Base-by-base conservation (phyloP, 2,888 invertebrate genomes). In the Nymphalis urticae region DNA sequence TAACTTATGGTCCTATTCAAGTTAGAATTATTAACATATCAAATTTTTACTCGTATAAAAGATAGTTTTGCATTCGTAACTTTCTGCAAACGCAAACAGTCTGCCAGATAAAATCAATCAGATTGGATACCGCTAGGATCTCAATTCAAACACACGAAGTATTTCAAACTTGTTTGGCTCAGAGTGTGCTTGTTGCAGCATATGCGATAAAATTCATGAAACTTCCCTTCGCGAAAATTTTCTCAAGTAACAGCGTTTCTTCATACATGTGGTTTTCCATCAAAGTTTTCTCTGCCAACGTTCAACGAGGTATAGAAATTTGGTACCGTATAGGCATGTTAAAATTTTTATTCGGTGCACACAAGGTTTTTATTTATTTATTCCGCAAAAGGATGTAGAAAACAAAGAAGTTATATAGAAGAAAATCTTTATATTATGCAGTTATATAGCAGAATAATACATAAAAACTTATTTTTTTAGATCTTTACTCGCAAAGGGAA, bases 231-330 rank as follows among this genome's bases (percentile, higher is more conserved):
- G 72, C 72, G 78, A 83, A 86, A 79, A 86, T 86, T 86, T 88
- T 85, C 85, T 80, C 79, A 79, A 84, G 80, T 81, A 82, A 77
- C 78, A 75, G 74, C 82, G 80, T 85, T 86, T 85, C 85, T 87
- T 80, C 79, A 81, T 83, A 82, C 83, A 85, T 83, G 88, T 82
- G 89, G 89, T 88, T 88, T 88, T 88, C 86, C 84, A 89, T 89
- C 86, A 87, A 90, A 90, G 86, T 90, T 90, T 88, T 85, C 86
- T 85, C 81, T 86, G 85, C 80, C 81, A 77, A 79, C 83, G 81
- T 82, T 78, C 71, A 78, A 75, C 75, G 77, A 76, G 80, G 64
- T 61, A 59, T 51, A n/a, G 61, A 72, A 78, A 75, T 78, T 79
- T 75, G 71, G 70, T 71, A 72, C 68, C 68, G 72, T 73, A 62